Conservation (phyloP, 2,797 vertebrate species). For the Enteromius treurensis region DNA sequence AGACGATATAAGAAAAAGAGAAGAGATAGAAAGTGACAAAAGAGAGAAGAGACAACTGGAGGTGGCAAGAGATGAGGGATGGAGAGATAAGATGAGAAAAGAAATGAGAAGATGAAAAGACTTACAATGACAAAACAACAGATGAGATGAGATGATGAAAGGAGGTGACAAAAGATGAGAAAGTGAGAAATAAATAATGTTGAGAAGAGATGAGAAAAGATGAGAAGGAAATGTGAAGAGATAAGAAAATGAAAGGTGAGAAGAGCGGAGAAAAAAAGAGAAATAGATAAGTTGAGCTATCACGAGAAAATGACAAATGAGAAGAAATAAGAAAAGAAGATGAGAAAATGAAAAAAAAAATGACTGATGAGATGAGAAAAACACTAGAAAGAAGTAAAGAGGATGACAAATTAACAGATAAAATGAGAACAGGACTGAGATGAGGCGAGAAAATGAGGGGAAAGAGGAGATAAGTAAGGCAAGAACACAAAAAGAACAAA, state of each 20-base stretch:
- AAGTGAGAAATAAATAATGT: neutral
- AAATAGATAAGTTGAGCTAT: neutral
- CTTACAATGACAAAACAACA: too few species aligned
- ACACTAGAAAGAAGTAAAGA: too few species aligned
- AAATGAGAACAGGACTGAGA: neutral
- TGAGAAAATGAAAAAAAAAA: neutral
- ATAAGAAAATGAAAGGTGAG: neutral
- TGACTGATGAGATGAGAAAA: neutral
- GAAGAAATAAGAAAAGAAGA: neutral
- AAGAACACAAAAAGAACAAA: neutral
- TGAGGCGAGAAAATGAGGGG: neutral
- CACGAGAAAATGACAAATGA: neutral
- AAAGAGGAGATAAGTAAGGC: neutral
- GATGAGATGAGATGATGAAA: neutral
- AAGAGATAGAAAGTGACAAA: neutral
- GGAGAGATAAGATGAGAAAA: slow-evolving; percentile 18
- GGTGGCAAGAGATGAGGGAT: neutral
- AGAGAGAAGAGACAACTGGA: neutral
- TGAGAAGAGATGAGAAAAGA: neutral
- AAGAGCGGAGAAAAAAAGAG: neutral
- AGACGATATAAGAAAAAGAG: slow-evolving; percentile 26
- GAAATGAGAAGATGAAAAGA: slow-evolving; percentile 43
- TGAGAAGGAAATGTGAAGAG: neutral
- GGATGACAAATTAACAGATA: neutral
- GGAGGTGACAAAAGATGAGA: neutral